Evolutionary conservation across 1,140 invertebrate genomes (phyloP).

Genomic region (Temnothorax longispinosus): DNA sequence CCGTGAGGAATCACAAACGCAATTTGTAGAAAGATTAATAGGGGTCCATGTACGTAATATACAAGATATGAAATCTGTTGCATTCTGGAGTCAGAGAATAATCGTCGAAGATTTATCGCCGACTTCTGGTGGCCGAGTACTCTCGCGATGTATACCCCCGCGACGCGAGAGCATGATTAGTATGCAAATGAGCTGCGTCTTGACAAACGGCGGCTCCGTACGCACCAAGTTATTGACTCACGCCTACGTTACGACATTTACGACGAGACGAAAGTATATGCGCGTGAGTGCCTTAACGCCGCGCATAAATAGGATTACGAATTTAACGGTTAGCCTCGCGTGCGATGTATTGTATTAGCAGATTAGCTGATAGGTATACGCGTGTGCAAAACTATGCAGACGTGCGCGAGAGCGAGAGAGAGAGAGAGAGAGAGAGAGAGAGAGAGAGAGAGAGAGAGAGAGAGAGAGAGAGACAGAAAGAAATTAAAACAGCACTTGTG

Average conservation of each 20-base stretch:
- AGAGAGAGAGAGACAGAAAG: neutral
- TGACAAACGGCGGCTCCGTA: slow-evolving; percentile 26
- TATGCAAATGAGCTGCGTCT: slow-evolving; percentile 33
- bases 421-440: neutral
- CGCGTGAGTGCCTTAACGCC: neutral
- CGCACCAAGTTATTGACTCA: slow-evolving; percentile 32
- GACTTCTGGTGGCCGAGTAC: neutral
- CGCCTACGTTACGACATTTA: neutral
- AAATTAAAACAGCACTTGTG: slow-evolving; percentile 36
- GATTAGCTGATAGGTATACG: neutral
- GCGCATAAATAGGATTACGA: slow-evolving; percentile 10
- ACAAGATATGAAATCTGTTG: slow-evolving; percentile 25
- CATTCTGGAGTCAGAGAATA: neutral
- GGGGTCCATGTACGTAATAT: too few species aligned
- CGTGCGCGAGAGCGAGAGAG: neutral
- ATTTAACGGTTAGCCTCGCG: slow-evolving; percentile 16
- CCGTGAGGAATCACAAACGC: neutral
- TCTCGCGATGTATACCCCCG: neutral
- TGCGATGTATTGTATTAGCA: slow-evolving; percentile 13
- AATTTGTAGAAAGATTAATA: slow-evolving; percentile 13
- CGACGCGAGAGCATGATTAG: slow-evolving; percentile 18
- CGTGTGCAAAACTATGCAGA: slow-evolving; percentile 16
- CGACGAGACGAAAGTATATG: neutral
- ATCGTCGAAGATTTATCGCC: slow-evolving; percentile 26
- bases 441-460: neutral